These are phyloP conservation scores for Erinaceus europaeus DNA, from an alignment of 2,113 vertebrate genomes.

Conservation along the genomic window DNA sequence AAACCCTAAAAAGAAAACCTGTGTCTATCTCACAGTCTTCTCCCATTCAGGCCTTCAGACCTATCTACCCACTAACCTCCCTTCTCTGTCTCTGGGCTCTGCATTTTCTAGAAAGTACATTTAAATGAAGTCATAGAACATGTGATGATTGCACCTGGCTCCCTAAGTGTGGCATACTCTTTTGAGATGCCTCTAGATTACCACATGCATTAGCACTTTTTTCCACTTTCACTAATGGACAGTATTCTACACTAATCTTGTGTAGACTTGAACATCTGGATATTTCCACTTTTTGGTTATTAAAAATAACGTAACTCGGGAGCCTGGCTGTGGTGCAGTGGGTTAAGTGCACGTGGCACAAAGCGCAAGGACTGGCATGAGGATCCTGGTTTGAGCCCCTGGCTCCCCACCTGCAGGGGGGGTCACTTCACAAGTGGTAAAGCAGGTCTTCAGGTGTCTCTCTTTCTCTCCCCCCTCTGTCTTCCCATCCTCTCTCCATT, in stretches of 20 bases:
- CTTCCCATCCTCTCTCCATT: too few relatives aligned
- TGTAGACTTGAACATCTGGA: not conserved
- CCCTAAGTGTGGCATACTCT: not conserved
- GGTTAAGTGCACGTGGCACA: too few relatives aligned
- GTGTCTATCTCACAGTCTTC: not conserved
- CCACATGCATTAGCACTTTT: not conserved
- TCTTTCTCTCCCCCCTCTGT: too few relatives aligned
- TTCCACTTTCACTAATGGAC: not conserved
- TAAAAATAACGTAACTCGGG: conserved; percentile 37
- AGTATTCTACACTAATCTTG: not conserved
- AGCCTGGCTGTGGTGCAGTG: too few relatives aligned
- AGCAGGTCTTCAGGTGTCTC: too few relatives aligned
- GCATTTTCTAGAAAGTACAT: not conserved
- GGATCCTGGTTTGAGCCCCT: too few relatives aligned
- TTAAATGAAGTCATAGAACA: not conserved
- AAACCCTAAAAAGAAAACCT: not conserved
- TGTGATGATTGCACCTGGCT: not conserved
- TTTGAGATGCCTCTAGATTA: not conserved
- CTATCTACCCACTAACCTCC: not conserved
- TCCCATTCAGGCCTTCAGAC: not conserved
- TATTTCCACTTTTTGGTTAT: not conserved
- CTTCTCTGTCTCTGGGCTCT: not conserved
- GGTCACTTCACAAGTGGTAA: too few relatives aligned
- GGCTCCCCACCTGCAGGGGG: too few relatives aligned
- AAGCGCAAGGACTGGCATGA: too few relatives aligned